Evolutionary conservation across 2,797 vertebrate genomes (phyloP).

Genomic region (Crenichthys baileyi): DNA sequence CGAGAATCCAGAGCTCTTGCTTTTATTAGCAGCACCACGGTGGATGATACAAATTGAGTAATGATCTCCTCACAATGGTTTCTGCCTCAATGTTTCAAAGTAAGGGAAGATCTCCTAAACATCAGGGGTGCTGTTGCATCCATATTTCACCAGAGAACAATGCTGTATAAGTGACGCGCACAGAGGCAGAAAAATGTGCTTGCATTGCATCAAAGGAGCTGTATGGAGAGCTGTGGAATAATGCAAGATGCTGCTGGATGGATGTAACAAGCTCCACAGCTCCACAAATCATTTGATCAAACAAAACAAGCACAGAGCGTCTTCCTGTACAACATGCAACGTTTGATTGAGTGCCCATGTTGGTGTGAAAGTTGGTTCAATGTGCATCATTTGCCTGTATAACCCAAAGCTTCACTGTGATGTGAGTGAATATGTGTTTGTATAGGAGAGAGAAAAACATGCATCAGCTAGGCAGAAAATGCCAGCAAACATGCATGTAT

Average conservation of each 20-base stretch:
- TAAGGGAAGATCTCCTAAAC: constrained; percentile 74
- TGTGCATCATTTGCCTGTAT: constrained; percentile 58
- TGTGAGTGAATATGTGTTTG: constrained; percentile 1
- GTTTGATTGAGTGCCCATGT: constrained; percentile 68
- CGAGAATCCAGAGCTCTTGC: constrained; percentile 58
- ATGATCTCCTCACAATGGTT: constrained; percentile 57
- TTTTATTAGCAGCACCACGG: constrained; percentile 75
- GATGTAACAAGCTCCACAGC: constrained; percentile 76
- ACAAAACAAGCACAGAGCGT: constrained; percentile 72
- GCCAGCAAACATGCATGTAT: constrained; percentile 23
- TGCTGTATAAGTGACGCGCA: constrained; percentile 69
- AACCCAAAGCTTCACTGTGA: constrained; percentile 50
- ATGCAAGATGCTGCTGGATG: constrained; percentile 72
- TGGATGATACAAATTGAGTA: constrained; percentile 73
- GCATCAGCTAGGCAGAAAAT: constrained; percentile 29
- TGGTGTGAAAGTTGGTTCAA: constrained; percentile 64
- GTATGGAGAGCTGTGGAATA: constrained; percentile 73
- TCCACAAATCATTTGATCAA: constrained; percentile 79
- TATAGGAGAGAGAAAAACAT: constrained; percentile 11
- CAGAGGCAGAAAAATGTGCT: constrained; percentile 72
- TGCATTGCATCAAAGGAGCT: constrained; percentile 79
- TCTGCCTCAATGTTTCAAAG: constrained; percentile 73
- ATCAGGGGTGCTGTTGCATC: constrained; percentile 68
- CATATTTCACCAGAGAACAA: constrained; percentile 78
- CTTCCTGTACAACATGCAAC: constrained; percentile 65